These are phyloP conservation scores for Camponotus pennsylvanicus DNA, from an alignment of 1,140 invertebrate genomes.

Conservation along the genomic window DNA sequence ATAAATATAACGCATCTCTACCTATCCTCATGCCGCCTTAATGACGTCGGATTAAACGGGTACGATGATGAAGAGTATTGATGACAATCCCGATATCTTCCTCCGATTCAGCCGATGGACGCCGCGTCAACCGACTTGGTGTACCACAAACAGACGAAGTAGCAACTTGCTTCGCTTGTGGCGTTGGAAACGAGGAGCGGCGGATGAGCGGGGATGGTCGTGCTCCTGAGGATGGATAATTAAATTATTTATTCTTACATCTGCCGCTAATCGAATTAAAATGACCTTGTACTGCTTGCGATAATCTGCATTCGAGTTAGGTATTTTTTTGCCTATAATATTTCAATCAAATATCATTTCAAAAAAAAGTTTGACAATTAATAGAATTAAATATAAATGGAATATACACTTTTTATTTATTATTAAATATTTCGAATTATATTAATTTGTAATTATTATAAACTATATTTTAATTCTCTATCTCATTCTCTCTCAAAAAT, in stretches of 20 bases:
- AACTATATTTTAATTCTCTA: too few relatives aligned
- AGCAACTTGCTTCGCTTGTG: conserved; percentile 64
- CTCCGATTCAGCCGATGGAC: conserved; percentile 72
- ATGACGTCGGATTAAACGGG: conserved; percentile 78
- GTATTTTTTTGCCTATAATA: background rate
- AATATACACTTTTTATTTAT: too few relatives aligned
- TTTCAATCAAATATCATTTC: background rate
- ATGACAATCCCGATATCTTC: conserved; percentile 68
- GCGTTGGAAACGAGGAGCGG: conserved; percentile 80
- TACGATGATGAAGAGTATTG: conserved; percentile 74
- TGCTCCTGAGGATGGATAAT: conserved; percentile 67
- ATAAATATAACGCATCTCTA: background rate
- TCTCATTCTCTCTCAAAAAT: too few relatives aligned
- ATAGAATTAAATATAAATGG: too few relatives aligned
- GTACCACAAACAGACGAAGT: conserved; percentile 64
- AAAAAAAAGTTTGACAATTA: background rate
- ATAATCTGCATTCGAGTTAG: background rate
- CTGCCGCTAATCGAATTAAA: background rate
- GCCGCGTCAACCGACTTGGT: conserved; percentile 67
- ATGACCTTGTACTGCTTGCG: background rate
- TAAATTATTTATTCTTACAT: conserved; percentile 26
- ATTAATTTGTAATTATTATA: too few relatives aligned
- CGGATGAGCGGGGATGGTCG: conserved; percentile 77
- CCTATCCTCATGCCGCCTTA: conserved; percentile 61
- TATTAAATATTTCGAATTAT: too few relatives aligned